Conservation (phyloP, 2,888 invertebrate species). For the Lissonota sp. region DNA sequence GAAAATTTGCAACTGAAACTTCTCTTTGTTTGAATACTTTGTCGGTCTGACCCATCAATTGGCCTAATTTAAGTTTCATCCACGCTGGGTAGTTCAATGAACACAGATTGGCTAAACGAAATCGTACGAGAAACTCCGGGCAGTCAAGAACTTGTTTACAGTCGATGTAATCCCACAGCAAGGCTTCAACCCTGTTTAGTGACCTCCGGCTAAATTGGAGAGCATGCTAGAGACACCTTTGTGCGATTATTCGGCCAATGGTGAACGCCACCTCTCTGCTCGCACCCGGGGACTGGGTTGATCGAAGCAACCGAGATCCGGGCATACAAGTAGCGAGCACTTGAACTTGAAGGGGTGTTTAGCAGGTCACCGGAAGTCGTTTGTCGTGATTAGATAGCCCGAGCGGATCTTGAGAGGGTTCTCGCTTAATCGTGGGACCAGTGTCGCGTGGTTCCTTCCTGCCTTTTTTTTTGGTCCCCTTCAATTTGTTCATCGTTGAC, state of each 20-base stretch:
- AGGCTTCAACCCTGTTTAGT: neutral
- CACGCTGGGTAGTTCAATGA: too few relatives aligned
- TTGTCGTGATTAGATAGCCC: constrained; percentile 46
- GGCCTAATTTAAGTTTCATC: too few relatives aligned
- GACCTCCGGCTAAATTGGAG: neutral
- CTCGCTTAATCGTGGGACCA: constrained; percentile 36
- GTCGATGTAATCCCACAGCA: constrained; percentile 7
- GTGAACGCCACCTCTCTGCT: too few relatives aligned
- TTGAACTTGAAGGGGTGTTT: constrained; percentile 27
- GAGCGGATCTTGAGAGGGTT: constrained; percentile 2
- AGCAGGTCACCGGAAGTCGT: constrained; percentile 28
- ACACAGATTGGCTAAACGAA: constrained; percentile 3
- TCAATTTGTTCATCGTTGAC: too few relatives aligned
- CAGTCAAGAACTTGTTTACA: constrained; percentile 5
- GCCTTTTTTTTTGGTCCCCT: neutral
- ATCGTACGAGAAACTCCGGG: neutral
- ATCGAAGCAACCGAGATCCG: too few relatives aligned
- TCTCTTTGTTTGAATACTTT: too few relatives aligned
- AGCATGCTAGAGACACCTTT: constrained; percentile 13
- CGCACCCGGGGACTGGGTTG: too few relatives aligned
- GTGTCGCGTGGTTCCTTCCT: constrained; percentile 3
- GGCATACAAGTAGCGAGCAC: neutral
- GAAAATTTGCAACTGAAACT: too few relatives aligned
- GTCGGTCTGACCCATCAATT: too few relatives aligned
- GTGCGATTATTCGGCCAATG: neutral